Percentiles rank a stretch among this genome's conserved stretches.
Conservation (phyloP, 1,140 invertebrate genomes). For the Euwallacea fornicatus region DNA sequence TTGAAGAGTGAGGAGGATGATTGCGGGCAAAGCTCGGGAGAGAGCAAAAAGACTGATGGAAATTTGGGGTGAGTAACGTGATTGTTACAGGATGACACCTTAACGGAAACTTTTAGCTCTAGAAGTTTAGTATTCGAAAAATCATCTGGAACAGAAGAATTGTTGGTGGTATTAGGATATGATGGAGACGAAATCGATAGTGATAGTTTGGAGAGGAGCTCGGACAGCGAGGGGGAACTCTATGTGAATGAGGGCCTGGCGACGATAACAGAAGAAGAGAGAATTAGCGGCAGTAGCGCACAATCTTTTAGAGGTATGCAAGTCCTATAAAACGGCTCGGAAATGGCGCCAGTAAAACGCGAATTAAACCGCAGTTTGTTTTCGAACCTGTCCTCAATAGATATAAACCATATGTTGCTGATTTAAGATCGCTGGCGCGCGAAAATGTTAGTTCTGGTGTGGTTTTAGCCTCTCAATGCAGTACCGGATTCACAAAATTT, state of each 20-base stretch:
- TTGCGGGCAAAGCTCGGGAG: constrained; percentile 6
- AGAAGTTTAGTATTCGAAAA: constrained; percentile 11
- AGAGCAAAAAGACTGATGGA: constrained; percentile 24
- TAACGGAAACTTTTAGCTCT: background rate
- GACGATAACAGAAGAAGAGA: constrained; percentile 52
- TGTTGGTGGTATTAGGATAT: constrained; percentile 17
- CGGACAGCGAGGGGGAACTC: constrained; percentile 46
- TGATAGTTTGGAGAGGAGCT: constrained; percentile 36
- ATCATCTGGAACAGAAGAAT: constrained; percentile 14
- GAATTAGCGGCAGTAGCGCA: constrained; percentile 44
- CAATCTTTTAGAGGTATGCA: constrained; percentile 38
- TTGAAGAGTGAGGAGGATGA: constrained; percentile 20
- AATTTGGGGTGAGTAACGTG: constrained; percentile 5
- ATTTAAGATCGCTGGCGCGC: too few species aligned
- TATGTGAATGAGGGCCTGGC: constrained; percentile 47
- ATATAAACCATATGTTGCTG: constrained; percentile 1
- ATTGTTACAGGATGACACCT: constrained; percentile 18
- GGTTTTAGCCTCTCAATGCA: too few species aligned
- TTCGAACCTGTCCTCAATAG: background rate
- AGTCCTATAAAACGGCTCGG: background rate
- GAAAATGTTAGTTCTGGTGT: too few species aligned
- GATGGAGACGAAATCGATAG: constrained; percentile 32
- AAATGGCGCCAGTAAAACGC: background rate
- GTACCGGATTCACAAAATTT: too few species aligned
- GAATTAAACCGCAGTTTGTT: background rate